Evolutionary conservation across 1,140 invertebrate species (phyloP).

Genomic region (Agraylea sexmaculata): DNA sequence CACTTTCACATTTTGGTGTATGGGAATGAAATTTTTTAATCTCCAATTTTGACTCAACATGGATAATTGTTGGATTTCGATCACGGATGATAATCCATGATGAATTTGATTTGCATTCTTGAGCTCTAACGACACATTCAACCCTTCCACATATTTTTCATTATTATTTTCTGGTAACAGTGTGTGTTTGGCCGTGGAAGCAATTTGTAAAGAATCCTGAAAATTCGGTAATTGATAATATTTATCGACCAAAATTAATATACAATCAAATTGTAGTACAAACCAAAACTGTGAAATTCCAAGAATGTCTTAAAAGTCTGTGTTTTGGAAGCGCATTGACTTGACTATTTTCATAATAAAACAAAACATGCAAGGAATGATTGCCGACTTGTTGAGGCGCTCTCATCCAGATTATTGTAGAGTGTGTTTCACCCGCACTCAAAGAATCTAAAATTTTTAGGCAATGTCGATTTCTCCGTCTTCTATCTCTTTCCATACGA

Average conservation of each 20-base stretch:
- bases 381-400: constrained; percentile 49
- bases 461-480: constrained; percentile 31
- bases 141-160: constrained; percentile 26
- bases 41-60: constrained; percentile 36
- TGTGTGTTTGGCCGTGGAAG: constrained; percentile 30
- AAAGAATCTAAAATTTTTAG: constrained; percentile 28
- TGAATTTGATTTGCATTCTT: constrained; percentile 32
- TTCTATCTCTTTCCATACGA: constrained; percentile 27
- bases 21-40: constrained; percentile 25
- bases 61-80: constrained; percentile 32
- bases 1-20: constrained; percentile 22
- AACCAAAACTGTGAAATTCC: constrained; percentile 47
- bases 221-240: constrained; percentile 12
- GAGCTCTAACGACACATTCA: constrained; percentile 31
- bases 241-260: constrained; percentile 4
- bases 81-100: constrained; percentile 25
- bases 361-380: constrained; percentile 49
- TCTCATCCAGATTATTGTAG: constrained; percentile 48
- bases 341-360: constrained; percentile 55
- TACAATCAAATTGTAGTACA: neutral
- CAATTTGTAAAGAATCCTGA: constrained; percentile 34
- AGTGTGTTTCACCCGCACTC: constrained; percentile 39
- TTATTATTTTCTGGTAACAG: constrained; percentile 22
- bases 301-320: constrained; percentile 49
- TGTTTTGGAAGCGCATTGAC: constrained; percentile 31